These are phyloP conservation scores for Erythrocercus mccallii DNA, from an alignment of 2,113 vertebrate species.

Conservation along the genomic window DNA sequence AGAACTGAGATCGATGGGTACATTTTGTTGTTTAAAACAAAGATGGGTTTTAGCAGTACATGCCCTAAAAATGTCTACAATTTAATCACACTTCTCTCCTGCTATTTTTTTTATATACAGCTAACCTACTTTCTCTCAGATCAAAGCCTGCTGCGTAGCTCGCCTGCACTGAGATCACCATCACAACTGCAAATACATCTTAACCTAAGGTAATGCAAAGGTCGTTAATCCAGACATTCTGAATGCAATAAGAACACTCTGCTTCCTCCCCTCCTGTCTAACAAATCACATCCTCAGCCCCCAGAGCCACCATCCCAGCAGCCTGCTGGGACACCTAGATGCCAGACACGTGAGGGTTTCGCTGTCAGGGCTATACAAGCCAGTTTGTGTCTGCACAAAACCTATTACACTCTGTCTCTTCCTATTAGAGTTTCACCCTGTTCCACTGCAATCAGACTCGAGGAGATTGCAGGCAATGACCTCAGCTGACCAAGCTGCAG, in stretches of 20 bases:
- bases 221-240: not conserved
- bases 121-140: slow-evolving; percentile 26
- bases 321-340: not conserved
- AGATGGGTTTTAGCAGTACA: not conserved
- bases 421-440: not conserved
- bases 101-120: not conserved
- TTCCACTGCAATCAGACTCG: not conserved
- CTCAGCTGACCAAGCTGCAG: not conserved
- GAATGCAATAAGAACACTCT: not conserved
- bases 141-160: not conserved
- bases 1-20: not conserved
- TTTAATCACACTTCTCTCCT: not conserved
- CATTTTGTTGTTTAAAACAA: not conserved
- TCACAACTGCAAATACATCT: not conserved
- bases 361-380: rapidly evolving
- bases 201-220: not conserved
- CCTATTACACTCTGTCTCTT: not conserved
- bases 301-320: not conserved
- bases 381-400: not conserved
- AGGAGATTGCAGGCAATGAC: not conserved
- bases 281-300: not conserved
- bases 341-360: not conserved
- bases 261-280: not conserved
- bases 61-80: not conserved
- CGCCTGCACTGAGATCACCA: not conserved